Evolutionary conservation across 2,797 vertebrate species (phyloP).

Genomic region (Florisuga fusca): DNA sequence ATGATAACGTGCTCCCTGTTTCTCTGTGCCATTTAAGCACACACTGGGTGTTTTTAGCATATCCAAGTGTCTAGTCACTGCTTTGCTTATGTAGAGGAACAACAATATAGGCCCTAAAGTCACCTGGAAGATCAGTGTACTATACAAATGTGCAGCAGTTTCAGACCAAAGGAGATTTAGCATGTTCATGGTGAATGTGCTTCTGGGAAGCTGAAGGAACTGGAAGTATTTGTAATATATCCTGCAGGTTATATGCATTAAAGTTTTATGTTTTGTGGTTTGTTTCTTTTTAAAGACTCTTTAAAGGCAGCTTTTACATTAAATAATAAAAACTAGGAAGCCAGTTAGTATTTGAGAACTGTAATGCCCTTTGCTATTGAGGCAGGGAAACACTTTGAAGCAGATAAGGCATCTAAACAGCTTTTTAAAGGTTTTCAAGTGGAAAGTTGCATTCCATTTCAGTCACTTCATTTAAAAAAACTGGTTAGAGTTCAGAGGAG

Average conservation of each 20-base stretch:
- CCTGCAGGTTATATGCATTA: not conserved
- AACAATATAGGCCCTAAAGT: not conserved
- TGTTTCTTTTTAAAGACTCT: not conserved
- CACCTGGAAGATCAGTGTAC: not conserved
- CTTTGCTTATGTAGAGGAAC: not conserved
- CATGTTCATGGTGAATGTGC: not conserved
- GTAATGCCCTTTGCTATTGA: constrained; percentile 15
- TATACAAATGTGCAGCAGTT: not conserved
- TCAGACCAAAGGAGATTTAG: not conserved
- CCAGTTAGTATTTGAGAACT: not conserved
- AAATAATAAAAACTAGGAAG: not conserved
- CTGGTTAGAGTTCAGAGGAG: not conserved
- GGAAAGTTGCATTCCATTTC: not conserved
- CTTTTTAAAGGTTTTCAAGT: not conserved
- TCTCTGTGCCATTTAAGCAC: not conserved
- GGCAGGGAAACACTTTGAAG: constrained; percentile 1
- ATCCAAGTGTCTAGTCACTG: not conserved
- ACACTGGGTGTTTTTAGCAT: not conserved
- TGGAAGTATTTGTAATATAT: not conserved
- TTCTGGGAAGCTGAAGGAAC: not conserved
- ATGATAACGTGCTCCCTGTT: not conserved
- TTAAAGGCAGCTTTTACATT: not conserved
- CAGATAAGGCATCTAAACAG: not conserved
- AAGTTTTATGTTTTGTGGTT: not conserved
- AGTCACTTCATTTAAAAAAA: not conserved